Evolutionary conservation across 92 coral and sea anemone genomes (phyloP).

Genomic region (Epizoanthus illoricatus): DNA sequence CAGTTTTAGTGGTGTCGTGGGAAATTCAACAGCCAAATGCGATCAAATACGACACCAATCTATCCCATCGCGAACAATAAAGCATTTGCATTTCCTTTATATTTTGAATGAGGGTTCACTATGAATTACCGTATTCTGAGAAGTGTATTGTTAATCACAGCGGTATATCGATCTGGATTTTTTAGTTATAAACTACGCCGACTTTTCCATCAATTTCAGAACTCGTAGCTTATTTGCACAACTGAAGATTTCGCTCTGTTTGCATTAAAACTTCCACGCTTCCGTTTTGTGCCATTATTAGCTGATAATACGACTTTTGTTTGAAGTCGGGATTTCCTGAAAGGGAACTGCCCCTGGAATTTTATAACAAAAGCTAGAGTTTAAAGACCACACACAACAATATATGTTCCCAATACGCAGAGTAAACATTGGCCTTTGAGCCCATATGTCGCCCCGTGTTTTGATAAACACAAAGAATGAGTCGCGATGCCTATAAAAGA

Average conservation of each 20-base stretch:
- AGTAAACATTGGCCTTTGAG: background rate
- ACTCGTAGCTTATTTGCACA: background rate
- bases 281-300: slow-evolving; percentile 29
- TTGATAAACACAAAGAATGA: background rate
- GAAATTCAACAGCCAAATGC: background rate
- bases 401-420: background rate
- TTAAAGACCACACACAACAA: slow-evolving; percentile 43
- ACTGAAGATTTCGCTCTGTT: slow-evolving; percentile 2
- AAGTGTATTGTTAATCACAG: slow-evolving; percentile 4
- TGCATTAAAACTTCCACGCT: slow-evolving; percentile 25
- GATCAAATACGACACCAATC: background rate
- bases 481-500: background rate
- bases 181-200: too few species aligned
- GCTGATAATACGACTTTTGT: slow-evolving; percentile 37
- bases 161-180: background rate
- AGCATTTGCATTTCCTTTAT: background rate
- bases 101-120: background rate
- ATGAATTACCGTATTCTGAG: background rate
- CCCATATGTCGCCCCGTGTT: background rate
- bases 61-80: slow-evolving; percentile 8
- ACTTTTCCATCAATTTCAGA: too few species aligned
- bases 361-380: slow-evolving; percentile 6
- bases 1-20: background rate
- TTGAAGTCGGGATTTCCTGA: slow-evolving; percentile 37
- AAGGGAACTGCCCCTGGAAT: background rate